Conservation (phyloP, 2,888 invertebrate species). For the Harpalus rubripes region DNA sequence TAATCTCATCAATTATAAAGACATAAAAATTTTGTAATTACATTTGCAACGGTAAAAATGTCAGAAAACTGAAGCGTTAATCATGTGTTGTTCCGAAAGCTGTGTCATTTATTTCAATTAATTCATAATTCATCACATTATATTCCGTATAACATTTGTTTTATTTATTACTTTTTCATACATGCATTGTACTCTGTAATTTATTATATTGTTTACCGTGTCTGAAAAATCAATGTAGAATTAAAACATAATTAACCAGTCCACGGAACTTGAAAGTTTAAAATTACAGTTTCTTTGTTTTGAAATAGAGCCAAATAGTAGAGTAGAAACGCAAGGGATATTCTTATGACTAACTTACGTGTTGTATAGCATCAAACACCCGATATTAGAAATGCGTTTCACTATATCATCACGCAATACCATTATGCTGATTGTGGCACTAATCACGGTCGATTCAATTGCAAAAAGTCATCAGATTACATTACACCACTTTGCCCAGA, state of each 20-base stretch:
- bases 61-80: background rate
- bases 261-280: background rate
- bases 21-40: conserved; percentile 18
- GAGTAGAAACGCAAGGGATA: background rate
- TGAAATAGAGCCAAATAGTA: background rate
- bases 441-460: conserved; percentile 10
- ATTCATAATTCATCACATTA: background rate
- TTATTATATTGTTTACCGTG: background rate
- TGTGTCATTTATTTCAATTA: conserved; percentile 1
- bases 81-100: background rate
- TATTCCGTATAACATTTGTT: background rate
- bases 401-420: conserved; percentile 30
- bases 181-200: background rate
- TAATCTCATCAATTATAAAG: background rate
- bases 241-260: conserved; percentile 17
- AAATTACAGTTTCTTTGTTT: conserved; percentile 3
- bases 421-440: conserved; percentile 46
- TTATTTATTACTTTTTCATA: conserved; percentile 1
- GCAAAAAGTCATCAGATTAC: conserved; percentile 16
- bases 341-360: conserved; percentile 52
- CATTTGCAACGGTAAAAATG: background rate
- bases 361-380: conserved; percentile 43
- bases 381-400: conserved; percentile 52
- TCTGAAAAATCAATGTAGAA: background rate
- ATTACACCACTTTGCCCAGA: conserved; percentile 4